These are phyloP conservation scores for Diphyllodes magnificus DNA, from an alignment of 2,113 vertebrate genomes.

Conservation along the genomic window DNA sequence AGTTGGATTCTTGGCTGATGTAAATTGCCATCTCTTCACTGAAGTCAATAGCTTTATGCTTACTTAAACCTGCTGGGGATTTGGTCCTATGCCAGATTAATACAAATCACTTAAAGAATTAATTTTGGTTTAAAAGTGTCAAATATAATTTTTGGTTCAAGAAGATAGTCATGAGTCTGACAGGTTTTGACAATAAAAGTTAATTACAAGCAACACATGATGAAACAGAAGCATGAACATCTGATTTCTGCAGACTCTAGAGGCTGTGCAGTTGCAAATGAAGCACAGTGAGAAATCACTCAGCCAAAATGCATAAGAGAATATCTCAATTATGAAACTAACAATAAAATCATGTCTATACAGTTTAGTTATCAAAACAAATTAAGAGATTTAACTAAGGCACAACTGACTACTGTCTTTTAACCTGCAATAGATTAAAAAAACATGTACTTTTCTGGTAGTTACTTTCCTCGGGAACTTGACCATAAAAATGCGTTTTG, in stretches of 20 bases:
- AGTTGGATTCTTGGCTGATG: neutral
- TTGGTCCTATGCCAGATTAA: neutral
- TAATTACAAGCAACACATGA: slow-evolving; percentile 22
- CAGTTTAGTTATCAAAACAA: neutral
- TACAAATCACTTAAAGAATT: slow-evolving; percentile 6
- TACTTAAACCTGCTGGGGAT: neutral
- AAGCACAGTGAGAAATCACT: slow-evolving; percentile 16
- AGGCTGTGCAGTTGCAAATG: neutral
- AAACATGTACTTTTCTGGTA: neutral
- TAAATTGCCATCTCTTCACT: neutral
- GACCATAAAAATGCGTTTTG: neutral
- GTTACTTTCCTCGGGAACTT: neutral
- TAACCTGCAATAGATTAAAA: neutral
- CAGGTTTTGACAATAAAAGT: slow-evolving; percentile 28
- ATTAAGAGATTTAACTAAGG: neutral
- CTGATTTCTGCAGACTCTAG: slow-evolving; percentile 36
- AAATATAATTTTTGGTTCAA: slow-evolving; percentile 3
- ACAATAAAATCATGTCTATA: neutral
- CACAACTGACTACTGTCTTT: neutral
- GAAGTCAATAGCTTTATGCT: neutral
- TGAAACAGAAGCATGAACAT: slow-evolving; percentile 17
- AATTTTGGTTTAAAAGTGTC: neutral
- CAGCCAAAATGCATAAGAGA: slow-evolving; percentile 3
- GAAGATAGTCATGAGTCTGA: neutral
- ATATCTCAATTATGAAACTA: slow-evolving; percentile 32